Conservation (phyloP, 2,888 invertebrate genomes). For the Lochmaea crataegi region DNA sequence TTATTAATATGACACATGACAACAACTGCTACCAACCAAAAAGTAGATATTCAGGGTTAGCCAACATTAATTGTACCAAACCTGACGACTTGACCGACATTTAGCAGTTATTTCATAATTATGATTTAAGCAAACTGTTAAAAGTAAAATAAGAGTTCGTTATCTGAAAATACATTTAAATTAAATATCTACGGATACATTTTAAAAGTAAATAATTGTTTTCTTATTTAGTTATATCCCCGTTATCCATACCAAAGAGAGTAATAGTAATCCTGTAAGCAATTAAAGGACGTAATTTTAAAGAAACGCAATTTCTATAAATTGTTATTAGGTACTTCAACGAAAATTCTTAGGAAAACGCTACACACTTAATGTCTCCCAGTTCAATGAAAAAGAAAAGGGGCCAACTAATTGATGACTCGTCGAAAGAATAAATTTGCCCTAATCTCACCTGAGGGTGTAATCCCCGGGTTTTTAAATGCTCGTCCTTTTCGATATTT, state of each 20-base stretch:
- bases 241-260: not conserved
- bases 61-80: too few species aligned
- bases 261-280: constrained; percentile 39
- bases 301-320: constrained; percentile 63
- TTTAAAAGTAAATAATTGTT: not conserved
- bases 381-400: constrained; percentile 53
- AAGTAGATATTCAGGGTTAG: too few species aligned
- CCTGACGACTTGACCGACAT: too few species aligned
- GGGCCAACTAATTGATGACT: constrained; percentile 50
- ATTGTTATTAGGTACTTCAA: constrained; percentile 54
- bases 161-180: too few species aligned
- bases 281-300: constrained; percentile 63
- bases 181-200: too few species aligned
- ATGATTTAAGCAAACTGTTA: too few species aligned
- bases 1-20: too few species aligned
- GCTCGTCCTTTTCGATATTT: constrained; percentile 44
- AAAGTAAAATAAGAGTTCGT: too few species aligned
- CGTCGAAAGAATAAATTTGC: constrained; percentile 51
- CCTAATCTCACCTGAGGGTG: constrained; percentile 53
- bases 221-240: not conserved
- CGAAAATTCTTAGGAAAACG: constrained; percentile 47
- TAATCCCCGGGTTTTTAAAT: constrained; percentile 51
- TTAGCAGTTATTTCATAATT: too few species aligned
- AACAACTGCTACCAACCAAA: too few species aligned
- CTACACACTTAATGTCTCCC: constrained; percentile 50